Evolutionary conservation across 2,888 invertebrate genomes (phyloP).

Genomic region (Agapetus fuscipes): DNA sequence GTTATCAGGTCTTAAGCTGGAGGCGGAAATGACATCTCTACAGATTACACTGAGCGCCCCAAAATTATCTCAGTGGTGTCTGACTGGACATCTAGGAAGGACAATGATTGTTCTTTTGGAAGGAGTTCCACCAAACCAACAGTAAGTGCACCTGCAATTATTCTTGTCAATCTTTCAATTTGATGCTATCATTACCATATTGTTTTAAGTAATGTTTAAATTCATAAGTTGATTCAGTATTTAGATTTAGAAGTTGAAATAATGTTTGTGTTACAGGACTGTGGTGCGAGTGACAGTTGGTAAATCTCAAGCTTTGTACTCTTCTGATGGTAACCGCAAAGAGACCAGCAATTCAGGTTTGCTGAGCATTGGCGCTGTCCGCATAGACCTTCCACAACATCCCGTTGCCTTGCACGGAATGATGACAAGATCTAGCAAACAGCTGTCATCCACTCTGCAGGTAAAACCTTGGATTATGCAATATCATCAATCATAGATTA

Average conservation of each 20-base stretch:
- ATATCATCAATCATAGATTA: too few relatives aligned
- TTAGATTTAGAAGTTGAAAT: too few relatives aligned
- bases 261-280: conserved; percentile 47
- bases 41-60: conserved; percentile 87
- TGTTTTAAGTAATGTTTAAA: too few relatives aligned
- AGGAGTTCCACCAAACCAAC: conserved; percentile 82
- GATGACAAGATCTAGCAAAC: conserved; percentile 91
- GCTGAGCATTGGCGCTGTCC: conserved; percentile 79
- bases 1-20: conserved; percentile 85
- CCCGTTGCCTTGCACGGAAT: conserved; percentile 96
- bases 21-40: conserved; percentile 86
- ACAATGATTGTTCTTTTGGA: conserved; percentile 88
- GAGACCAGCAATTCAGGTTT: conserved; percentile 73
- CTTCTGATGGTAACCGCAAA: conserved; percentile 55
- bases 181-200: neutral
- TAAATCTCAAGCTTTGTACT: conserved; percentile 86
- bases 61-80: conserved; percentile 76
- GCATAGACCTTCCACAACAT: conserved; percentile 96
- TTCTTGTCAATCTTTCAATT: neutral
- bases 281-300: conserved; percentile 90
- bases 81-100: conserved; percentile 83
- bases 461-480: too few relatives aligned
- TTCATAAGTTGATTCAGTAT: too few relatives aligned
- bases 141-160: conserved; percentile 55
- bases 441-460: conserved; percentile 86